A percentile compares a stretch with the other conserved stretches of the same genome.
Conservation (phyloP, 2,797 vertebrate genomes). For the Discoglossus pictus region DNA sequence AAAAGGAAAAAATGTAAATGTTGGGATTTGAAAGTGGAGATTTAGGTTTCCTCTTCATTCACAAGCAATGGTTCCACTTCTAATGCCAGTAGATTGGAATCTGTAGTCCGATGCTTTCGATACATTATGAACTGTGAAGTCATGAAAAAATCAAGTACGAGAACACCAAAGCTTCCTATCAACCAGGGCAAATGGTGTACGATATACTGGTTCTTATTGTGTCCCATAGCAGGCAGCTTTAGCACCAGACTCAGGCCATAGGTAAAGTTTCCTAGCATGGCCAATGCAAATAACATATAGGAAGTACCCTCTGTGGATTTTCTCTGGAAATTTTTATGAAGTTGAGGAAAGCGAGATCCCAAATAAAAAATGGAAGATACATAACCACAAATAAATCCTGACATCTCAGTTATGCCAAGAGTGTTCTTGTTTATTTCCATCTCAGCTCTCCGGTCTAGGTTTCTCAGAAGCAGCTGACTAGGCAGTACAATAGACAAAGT, state of each 20-base stretch:
- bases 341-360: slow-evolving; percentile 71
- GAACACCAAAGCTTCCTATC: slow-evolving; percentile 70
- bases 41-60: slow-evolving; percentile 58
- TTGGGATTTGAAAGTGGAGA: background rate
- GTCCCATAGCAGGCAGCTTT: slow-evolving; percentile 63
- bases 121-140: slow-evolving; percentile 66
- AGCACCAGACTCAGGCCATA: slow-evolving; percentile 67
- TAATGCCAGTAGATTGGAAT: slow-evolving; percentile 28
- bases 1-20: background rate
- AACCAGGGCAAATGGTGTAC: slow-evolving; percentile 73
- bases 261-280: slow-evolving; percentile 67
- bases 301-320: slow-evolving; percentile 71
- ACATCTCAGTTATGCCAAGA: slow-evolving; percentile 65
- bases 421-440: slow-evolving; percentile 49
- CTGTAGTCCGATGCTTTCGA: slow-evolving; percentile 49
- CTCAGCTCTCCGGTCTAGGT: slow-evolving; percentile 32
- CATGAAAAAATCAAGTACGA: slow-evolving; percentile 70
- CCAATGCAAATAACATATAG: slow-evolving; percentile 67
- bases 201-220: slow-evolving; percentile 60
- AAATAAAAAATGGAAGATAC: slow-evolving; percentile 73
- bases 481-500: slow-evolving; percentile 58
- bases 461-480: slow-evolving; percentile 62
- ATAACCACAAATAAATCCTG: slow-evolving; percentile 73
- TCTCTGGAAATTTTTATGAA: slow-evolving; percentile 73
- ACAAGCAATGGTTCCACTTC: slow-evolving; percentile 67